Percentiles rank a stretch among this genome's conserved stretches.
phyloP scores from a whole-genome alignment of 2,113 vertebrate genomes.

The Glareola pratincola region DNA sequence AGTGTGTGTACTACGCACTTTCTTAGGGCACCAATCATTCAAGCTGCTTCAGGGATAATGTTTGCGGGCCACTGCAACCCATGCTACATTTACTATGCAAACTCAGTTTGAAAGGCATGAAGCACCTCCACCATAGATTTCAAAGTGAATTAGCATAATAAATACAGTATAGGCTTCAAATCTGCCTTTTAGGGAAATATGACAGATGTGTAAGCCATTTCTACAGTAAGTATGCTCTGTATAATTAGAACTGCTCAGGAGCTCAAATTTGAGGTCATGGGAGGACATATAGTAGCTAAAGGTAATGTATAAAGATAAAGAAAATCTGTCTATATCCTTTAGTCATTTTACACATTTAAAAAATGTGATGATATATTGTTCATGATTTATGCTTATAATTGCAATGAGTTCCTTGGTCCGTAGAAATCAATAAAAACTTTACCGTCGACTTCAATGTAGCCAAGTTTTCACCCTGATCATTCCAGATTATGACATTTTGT shows the following conservation, averaged over 20 bases:
- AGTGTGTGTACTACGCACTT: not conserved
- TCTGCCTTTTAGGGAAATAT: conserved; percentile 58
- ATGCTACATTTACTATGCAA: conserved; percentile 67
- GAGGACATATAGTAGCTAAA: conserved; percentile 37
- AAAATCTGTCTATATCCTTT: not conserved
- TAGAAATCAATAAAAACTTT: not conserved
- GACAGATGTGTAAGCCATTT: conserved; percentile 64
- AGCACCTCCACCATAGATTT: conserved; percentile 63
- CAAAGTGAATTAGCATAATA: conserved; percentile 70
- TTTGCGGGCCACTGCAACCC: conserved; percentile 16
- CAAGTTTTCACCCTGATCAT: not conserved
- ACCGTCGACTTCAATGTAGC: not conserved
- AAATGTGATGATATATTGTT: not conserved
- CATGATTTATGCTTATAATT: not conserved
- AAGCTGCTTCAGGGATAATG: conserved; percentile 16
- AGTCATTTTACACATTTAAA: not conserved
- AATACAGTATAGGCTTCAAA: conserved; percentile 60
- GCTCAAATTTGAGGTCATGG: conserved; percentile 47
- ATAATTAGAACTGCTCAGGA: conserved; percentile 55
- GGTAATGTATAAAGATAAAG: not conserved
- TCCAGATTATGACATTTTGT: not conserved
- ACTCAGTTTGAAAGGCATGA: conserved; percentile 68
- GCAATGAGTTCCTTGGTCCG: not conserved
- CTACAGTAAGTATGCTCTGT: conserved; percentile 29
- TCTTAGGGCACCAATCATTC: conserved; percentile 1